Evolutionary conservation across 1,140 invertebrate species (phyloP).

Genomic region (Cheumatopsyche charites): DNA sequence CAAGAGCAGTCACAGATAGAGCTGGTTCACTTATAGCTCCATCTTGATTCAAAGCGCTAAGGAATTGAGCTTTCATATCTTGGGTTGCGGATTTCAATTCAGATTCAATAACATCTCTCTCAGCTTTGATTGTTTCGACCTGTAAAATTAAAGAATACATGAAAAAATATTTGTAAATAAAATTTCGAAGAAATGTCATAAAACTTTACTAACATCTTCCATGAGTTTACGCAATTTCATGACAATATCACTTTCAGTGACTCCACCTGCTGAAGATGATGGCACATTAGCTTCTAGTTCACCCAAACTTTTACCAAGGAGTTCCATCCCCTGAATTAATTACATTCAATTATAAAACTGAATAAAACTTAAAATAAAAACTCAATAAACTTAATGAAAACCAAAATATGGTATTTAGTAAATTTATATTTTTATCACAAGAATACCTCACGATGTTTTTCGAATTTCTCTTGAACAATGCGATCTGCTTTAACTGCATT

Average conservation of each 20-base stretch:
- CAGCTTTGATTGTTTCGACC: constrained; percentile 87
- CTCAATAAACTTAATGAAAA: background rate
- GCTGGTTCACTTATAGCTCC: constrained; percentile 87
- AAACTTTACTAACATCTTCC: constrained; percentile 65
- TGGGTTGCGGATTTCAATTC: constrained; percentile 83
- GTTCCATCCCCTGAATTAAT: constrained; percentile 70
- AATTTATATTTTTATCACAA: background rate
- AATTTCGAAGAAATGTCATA: constrained; percentile 31
- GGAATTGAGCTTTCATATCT: constrained; percentile 87
- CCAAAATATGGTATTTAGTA: background rate
- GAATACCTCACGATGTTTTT: constrained; percentile 69
- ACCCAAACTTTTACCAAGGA: constrained; percentile 77
- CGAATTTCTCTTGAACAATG: constrained; percentile 88
- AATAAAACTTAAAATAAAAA: constrained; percentile 2
- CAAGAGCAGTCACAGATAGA: constrained; percentile 77
- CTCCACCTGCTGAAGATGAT: constrained; percentile 59
- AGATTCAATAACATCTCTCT: constrained; percentile 86
- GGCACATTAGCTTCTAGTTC: constrained; percentile 72
- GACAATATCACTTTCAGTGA: constrained; percentile 67
- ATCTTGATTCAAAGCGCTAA: constrained; percentile 79
- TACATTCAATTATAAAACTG: background rate
- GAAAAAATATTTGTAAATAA: too few relatives aligned
- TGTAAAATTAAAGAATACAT: constrained; percentile 51
- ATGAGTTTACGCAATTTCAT: constrained; percentile 78
- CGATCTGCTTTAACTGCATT: constrained; percentile 80